Conservation (phyloP, 2,113 vertebrate genomes). For the Picathartes gymnocephalus region DNA sequence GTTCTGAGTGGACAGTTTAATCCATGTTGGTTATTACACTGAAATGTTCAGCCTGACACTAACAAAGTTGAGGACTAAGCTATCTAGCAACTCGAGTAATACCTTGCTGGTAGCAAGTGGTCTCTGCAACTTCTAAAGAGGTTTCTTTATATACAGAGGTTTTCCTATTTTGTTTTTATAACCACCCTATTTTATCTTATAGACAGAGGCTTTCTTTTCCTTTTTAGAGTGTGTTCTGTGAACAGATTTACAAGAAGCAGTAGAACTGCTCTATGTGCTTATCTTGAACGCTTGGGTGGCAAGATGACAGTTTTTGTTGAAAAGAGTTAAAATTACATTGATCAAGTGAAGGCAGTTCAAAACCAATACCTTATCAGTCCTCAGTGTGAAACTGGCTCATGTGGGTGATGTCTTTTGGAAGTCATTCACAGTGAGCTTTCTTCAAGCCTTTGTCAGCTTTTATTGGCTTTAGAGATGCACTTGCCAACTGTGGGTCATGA, state of each 20-base stretch:
- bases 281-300: slow-evolving; percentile 53
- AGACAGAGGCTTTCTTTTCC: slow-evolving; percentile 63
- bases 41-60: slow-evolving; percentile 67
- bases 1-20: slow-evolving; percentile 64
- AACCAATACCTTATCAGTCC: neutral
- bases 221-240: slow-evolving; percentile 64
- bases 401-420: slow-evolving; percentile 62
- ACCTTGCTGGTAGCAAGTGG: slow-evolving; percentile 71
- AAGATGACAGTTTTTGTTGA: slow-evolving; percentile 51
- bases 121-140: slow-evolving; percentile 68
- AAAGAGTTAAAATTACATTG: slow-evolving; percentile 30
- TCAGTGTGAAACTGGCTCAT: slow-evolving; percentile 36
- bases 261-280: slow-evolving; percentile 59
- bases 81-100: slow-evolving; percentile 65
- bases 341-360: slow-evolving; percentile 23
- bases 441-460: slow-evolving; percentile 62
- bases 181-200: slow-evolving; percentile 57
- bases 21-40: slow-evolving; percentile 61
- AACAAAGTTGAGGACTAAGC: slow-evolving; percentile 63
- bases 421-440: slow-evolving; percentile 66
- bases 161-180: slow-evolving; percentile 58
- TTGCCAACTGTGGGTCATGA: slow-evolving; percentile 59
- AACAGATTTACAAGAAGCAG: slow-evolving; percentile 59
- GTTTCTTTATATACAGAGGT: slow-evolving; percentile 55
- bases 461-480: slow-evolving; percentile 57